Evolutionary conservation across 2,797 vertebrate genomes (phyloP).

Genomic region (Clarias platycephalus): DNA sequence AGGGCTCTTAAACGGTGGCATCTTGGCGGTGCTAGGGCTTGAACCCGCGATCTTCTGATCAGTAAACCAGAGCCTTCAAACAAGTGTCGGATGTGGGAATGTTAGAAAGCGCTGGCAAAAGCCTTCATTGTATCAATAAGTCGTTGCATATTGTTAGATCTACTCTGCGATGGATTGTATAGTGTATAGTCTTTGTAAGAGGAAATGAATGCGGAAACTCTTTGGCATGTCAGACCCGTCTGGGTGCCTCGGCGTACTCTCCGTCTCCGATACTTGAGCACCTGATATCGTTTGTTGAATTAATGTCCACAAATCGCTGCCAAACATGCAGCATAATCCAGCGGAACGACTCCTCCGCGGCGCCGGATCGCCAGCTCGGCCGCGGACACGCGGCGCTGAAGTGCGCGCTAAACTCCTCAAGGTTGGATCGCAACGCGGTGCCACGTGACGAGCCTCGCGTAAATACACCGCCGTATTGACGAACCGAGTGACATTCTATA

Average conservation of each 20-base stretch:
- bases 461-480: slow-evolving; percentile 8
- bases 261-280: not conserved
- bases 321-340: not conserved
- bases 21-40: too few species aligned
- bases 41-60: too few species aligned
- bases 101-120: not conserved
- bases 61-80: too few species aligned
- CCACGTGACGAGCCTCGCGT: not conserved
- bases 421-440: not conserved
- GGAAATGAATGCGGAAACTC: not conserved
- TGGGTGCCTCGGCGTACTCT: not conserved
- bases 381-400: not conserved
- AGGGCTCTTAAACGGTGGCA: too few species aligned
- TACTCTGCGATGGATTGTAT: too few species aligned
- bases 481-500: not conserved
- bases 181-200: not conserved
- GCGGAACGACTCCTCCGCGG: slow-evolving; percentile 3
- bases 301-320: slow-evolving; percentile 23
- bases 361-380: slow-evolving; percentile 10
- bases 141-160: too few species aligned
- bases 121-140: not conserved
- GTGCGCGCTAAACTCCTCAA: slow-evolving; percentile 20
- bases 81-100: too few species aligned
- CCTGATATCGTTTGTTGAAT: slow-evolving; percentile 32
- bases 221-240: not conserved